Conservation (phyloP, 2,113 vertebrate genomes). For the Riparia riparia region DNA sequence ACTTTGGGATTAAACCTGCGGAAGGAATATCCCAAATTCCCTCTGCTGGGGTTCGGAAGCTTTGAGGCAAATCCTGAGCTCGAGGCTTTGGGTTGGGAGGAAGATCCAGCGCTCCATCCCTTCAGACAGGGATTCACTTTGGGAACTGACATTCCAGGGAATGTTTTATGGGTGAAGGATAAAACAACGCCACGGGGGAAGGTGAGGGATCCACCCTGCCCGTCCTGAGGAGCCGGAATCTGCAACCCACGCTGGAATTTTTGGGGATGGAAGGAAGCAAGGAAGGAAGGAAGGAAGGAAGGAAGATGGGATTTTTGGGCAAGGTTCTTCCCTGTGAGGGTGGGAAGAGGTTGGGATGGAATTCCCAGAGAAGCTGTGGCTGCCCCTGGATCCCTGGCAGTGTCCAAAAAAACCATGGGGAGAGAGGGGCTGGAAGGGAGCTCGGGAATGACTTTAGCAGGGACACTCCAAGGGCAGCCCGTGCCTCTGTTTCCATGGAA, state of each 20-base stretch:
- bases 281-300: neutral
- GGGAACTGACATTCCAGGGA: neutral
- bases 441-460: too few species aligned
- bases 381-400: too few species aligned
- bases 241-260: accelerated
- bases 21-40: neutral
- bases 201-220: too few species aligned
- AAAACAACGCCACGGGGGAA: accelerated
- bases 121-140: accelerated
- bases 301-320: neutral
- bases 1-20: accelerated
- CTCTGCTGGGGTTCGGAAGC: neutral
- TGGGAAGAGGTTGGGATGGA: too few species aligned
- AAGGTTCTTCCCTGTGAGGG: too few species aligned
- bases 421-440: too few species aligned
- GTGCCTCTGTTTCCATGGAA: too few species aligned
- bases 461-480: too few species aligned
- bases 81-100: neutral
- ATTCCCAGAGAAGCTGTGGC: too few species aligned
- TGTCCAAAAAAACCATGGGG: too few species aligned
- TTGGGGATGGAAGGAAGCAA: neutral
- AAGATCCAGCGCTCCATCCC: neutral
- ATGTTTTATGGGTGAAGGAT: neutral
- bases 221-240: neutral
- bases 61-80: accelerated